Conservation (phyloP, 2,113 vertebrate species). For the Lamprotornis superbus region DNA sequence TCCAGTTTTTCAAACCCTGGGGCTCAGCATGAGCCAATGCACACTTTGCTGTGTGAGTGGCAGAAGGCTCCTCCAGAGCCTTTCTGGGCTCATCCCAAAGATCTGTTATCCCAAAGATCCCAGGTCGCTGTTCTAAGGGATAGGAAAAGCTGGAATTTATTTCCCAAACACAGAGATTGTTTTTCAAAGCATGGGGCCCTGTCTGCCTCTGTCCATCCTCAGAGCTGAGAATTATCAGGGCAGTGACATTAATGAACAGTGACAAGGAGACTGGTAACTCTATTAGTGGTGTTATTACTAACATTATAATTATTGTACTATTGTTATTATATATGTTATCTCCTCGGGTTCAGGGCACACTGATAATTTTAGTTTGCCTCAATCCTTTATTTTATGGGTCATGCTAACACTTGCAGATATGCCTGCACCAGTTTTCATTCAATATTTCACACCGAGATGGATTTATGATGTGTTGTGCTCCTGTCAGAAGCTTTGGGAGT, state of each 20-base stretch:
- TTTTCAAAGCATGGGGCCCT: neutral
- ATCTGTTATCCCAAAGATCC: neutral
- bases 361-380: neutral
- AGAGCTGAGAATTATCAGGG: neutral
- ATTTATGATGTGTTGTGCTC: neutral
- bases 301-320: neutral
- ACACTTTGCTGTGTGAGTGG: neutral
- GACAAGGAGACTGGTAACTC: neutral
- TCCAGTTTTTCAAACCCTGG: accelerated
- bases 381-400: neutral
- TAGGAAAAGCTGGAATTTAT: neutral
- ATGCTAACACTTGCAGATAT: neutral
- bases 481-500: constrained; percentile 7
- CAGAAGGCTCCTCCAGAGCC: neutral
- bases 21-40: neutral
- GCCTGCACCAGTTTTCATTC: neutral
- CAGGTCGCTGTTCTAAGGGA: neutral
- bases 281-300: neutral
- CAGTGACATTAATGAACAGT: neutral
- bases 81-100: neutral
- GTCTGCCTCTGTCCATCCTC: neutral
- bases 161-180: neutral
- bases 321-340: neutral
- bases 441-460: neutral
- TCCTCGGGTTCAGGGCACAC: neutral